Evolutionary conservation across 2,797 vertebrate species (phyloP).

Genomic region (Cryptoblepharus egeriae): DNA sequence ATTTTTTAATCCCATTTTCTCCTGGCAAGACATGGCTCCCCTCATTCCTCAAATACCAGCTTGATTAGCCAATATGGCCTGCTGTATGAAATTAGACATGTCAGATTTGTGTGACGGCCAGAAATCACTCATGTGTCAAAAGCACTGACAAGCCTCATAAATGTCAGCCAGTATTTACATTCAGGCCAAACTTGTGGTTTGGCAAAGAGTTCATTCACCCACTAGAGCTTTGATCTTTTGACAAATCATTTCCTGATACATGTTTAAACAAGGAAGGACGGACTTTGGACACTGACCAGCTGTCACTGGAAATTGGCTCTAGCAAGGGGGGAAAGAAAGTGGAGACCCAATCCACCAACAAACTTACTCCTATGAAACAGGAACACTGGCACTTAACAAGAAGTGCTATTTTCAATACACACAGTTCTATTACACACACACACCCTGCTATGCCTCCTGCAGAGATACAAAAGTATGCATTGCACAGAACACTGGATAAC

Average conservation of each 20-base stretch:
- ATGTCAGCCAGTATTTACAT: constrained; percentile 62
- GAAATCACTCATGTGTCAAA: constrained; percentile 28
- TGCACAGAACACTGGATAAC: background rate
- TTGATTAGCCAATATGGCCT: background rate
- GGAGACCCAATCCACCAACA: constrained; percentile 4
- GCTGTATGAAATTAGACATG: background rate
- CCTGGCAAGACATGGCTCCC: background rate
- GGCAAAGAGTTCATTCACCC: constrained; percentile 68
- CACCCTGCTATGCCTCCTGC: constrained; percentile 6
- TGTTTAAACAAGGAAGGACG: constrained; percentile 70
- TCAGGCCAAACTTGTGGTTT: constrained; percentile 49
- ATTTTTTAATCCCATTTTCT: background rate
- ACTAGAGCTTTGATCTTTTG: constrained; percentile 72
- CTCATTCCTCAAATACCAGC: background rate
- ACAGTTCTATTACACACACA: background rate
- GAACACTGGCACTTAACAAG: constrained; percentile 16
- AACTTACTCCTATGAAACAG: constrained; percentile 50
- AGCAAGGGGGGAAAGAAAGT: constrained; percentile 28
- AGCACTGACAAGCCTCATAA: background rate
- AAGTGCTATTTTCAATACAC: background rate
- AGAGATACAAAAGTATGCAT: background rate
- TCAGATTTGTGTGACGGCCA: background rate
- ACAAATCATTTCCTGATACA: constrained; percentile 76
- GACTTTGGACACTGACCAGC: constrained; percentile 70
- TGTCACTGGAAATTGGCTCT: constrained; percentile 57